These are phyloP conservation scores for Diceros bicornis DNA, from an alignment of 2,797 vertebrate species.

Conservation along the genomic window DNA sequence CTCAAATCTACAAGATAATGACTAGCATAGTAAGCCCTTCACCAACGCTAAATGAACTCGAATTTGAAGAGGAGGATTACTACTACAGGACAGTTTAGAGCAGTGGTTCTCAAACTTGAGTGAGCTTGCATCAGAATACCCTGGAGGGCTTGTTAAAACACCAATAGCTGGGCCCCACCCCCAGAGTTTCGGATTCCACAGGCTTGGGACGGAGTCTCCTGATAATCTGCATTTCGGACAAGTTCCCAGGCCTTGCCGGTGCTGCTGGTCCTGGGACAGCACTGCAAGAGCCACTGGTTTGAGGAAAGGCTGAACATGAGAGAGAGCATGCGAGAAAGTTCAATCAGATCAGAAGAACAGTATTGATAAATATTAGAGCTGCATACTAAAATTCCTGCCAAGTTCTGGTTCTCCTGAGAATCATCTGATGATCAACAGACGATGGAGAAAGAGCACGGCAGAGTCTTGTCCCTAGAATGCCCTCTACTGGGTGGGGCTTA, in stretches of 20 bases:
- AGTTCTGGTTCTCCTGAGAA: slow-evolving; percentile 16
- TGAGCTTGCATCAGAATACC: neutral
- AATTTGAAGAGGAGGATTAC: neutral
- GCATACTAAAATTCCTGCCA: slow-evolving; percentile 53
- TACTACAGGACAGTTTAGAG: neutral
- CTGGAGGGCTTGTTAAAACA: neutral
- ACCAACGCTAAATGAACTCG: neutral
- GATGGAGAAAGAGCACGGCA: slow-evolving; percentile 21
- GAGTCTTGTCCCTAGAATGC: slow-evolving; percentile 42
- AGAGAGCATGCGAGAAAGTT: neutral
- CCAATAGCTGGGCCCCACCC: neutral
- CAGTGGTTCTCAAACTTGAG: neutral
- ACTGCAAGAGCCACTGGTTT: slow-evolving; percentile 24
- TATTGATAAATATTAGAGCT: slow-evolving; percentile 44
- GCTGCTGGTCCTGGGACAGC: neutral
- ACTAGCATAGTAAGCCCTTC: neutral
- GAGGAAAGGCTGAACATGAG: slow-evolving; percentile 16
- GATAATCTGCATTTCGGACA: slow-evolving; percentile 26
- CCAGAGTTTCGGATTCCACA: slow-evolving; percentile 41
- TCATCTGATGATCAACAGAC: slow-evolving; percentile 1
- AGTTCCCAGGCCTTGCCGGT: neutral
- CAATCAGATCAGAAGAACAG: neutral
- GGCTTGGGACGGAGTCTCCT: neutral
- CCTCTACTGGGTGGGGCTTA: neutral
- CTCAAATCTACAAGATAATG: neutral